Conservation (phyloP, 2,113 vertebrate species). For the Rousettus leschenaultii region DNA sequence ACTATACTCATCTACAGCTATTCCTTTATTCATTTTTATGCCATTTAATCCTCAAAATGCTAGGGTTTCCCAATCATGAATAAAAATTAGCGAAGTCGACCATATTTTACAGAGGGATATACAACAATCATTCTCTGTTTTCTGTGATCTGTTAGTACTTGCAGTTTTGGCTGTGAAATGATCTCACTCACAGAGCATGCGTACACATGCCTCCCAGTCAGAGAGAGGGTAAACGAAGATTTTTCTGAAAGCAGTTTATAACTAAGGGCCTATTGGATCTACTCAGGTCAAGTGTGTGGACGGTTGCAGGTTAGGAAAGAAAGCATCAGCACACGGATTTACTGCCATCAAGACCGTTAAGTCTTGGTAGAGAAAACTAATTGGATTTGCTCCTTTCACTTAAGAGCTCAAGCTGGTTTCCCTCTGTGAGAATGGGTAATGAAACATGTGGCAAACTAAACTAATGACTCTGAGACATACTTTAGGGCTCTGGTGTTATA, state of each 20-base stretch:
- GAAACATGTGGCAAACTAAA: slow-evolving; percentile 5
- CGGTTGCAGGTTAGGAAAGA: slow-evolving; percentile 12
- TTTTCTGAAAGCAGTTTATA: neutral
- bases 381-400: slow-evolving; percentile 23
- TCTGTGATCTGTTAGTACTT: neutral
- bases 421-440: neutral
- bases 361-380: slow-evolving; percentile 44
- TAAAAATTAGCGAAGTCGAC: neutral
- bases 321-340: neutral
- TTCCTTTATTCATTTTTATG: neutral
- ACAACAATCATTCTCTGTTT: neutral
- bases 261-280: neutral
- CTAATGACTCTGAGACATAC: slow-evolving; percentile 26
- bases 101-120: neutral
- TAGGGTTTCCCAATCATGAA: neutral
- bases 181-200: neutral
- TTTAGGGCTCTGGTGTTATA: neutral
- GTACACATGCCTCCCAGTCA: neutral
- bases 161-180: fast-evolving
- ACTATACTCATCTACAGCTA: neutral
- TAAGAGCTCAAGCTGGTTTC: neutral
- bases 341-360: neutral
- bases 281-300: neutral
- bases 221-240: neutral
- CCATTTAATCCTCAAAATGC: neutral